Base-by-base conservation (phyloP, 2,113 vertebrate genomes). In the Thunnus thynnus region DNA sequence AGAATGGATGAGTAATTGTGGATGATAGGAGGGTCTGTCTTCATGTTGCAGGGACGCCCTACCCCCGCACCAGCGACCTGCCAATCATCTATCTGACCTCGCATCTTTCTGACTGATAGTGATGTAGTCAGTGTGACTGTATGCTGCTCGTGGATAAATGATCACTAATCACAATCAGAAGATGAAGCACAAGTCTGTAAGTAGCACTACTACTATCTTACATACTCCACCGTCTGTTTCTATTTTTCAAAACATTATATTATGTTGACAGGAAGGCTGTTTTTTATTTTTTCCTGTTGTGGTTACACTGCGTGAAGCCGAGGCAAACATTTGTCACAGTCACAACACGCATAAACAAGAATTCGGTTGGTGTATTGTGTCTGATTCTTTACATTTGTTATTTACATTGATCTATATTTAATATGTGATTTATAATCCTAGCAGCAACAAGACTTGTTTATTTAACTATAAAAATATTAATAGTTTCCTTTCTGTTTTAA, bases 121-220 rank as follows among this genome's bases (percentile, higher is more conserved):
- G 78, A 82, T 81, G 63, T 65, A 47, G 80, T 84, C 57, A 70
- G 58, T 71, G 76, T 44, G 58, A 62, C 22, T 8, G 13, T 32
- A 10, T 3, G 57, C 75, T n/a, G 64, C 77, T 75, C 13, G 68
- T 75, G 84, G 87, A 92, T 87, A 84, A 87, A 78, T 87, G 61
- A 89, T 87, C 86, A 82, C 52, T 50, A 65, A 83, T 86, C 78
- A 76, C 52, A 60, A 17, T 50, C 69, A 51, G 70, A 69, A 50
- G 76, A 93, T 91, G 90, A 91, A 91, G 89, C 68, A 87, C 83
- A 54, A 75, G 56, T 78, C 72, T 91, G 91, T 92, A 63, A 93
- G 92, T 92, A 91, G 14, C 64, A 16, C n/a, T 3, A 9, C 18
- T 11, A 13, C 47, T 6, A 10, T 6, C 36, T 36, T 14, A 27